Base-by-base conservation (phyloP, 2,888 invertebrate species). In the Lypha dubia region DNA sequence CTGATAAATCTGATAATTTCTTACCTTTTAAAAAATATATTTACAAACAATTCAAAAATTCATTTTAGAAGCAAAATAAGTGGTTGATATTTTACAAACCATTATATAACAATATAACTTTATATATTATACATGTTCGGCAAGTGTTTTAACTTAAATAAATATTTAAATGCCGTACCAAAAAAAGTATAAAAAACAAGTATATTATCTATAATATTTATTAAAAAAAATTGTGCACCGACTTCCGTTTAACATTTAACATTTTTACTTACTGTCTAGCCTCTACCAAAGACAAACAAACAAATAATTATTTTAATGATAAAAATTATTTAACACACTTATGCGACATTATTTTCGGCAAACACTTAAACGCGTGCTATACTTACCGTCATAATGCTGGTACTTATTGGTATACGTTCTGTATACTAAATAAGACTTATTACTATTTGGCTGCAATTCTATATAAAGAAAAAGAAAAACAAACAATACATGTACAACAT, bases 291-390 rank as follows among this genome's bases (percentile, higher is more conserved):
- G 32, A 53, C 74, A 53, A 53, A 60, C 4, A 22, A 58, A n/a
- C n/a, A n/a, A 63, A 53, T 53, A 65, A 56, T 44, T 58, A 46
- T 53, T 46, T 35, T 15, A 28, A 58, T n/a, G n/a, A 22, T 46
- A n/a, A 28, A 24, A 65, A 65, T 20, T 0, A 44, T 58, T 63
- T 58, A 65, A 38, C 65, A 79, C 51, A 70, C 60, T 60, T 28
- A 73, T 65, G 79, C 56, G 62, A 81, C 70, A 76, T 71, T 76
- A 63, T 70, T 71, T 68, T 82, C 70, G 75, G 75, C 63, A 76
- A 82, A 76, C 58, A 49, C 63, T 56, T 49, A 65, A 75, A 65
- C 46, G 75, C 75, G 76, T 82, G 81, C 81, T 70, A 58, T 58
- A 71, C 46, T 62, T 70, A 53, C 62, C 11, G 44, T 4, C n/a